phyloP scores from a whole-genome alignment of 1,140 invertebrate genomes.

The Anastrepha obliqua region DNA sequence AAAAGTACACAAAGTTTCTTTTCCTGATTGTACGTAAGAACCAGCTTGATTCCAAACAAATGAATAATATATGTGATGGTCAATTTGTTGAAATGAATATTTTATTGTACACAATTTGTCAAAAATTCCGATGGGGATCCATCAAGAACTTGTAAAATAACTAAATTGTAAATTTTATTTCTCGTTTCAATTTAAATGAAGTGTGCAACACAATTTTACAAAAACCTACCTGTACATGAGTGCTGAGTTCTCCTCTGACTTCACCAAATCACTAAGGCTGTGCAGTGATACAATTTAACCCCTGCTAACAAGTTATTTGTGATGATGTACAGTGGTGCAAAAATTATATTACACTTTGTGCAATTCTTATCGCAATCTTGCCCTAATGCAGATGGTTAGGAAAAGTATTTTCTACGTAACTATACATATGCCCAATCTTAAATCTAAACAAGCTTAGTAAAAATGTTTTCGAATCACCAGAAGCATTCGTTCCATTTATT shows the following conservation, averaged over 20 bases:
- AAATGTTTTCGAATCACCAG: too few relatives aligned
- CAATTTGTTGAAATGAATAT: conserved; percentile 49
- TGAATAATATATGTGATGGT: conserved; percentile 22
- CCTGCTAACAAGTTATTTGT: too few relatives aligned
- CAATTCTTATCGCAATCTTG: too few relatives aligned
- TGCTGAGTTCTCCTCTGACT: background rate
- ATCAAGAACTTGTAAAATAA: conserved; percentile 46
- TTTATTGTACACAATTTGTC: conserved; percentile 46
- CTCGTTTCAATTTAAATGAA: conserved; percentile 9
- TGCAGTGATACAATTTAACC: background rate
- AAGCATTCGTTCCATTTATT: too few relatives aligned
- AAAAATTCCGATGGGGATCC: conserved; percentile 35
- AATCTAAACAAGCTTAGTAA: too few relatives aligned
- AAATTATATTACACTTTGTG: too few relatives aligned
- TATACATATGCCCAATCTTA: too few relatives aligned
- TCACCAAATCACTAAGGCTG: background rate
- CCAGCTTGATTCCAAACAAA: background rate
- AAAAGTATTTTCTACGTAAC: too few relatives aligned
- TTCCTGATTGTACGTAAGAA: background rate
- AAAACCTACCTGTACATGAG: background rate
- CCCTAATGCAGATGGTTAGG: too few relatives aligned
- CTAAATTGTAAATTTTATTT: conserved; percentile 8
- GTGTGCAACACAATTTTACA: conserved; percentile 25
- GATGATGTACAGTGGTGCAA: too few relatives aligned
- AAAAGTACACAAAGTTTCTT: background rate